Base-by-base conservation (phyloP, 1,140 invertebrate genomes). In the Acromyrmex charruanus region DNA sequence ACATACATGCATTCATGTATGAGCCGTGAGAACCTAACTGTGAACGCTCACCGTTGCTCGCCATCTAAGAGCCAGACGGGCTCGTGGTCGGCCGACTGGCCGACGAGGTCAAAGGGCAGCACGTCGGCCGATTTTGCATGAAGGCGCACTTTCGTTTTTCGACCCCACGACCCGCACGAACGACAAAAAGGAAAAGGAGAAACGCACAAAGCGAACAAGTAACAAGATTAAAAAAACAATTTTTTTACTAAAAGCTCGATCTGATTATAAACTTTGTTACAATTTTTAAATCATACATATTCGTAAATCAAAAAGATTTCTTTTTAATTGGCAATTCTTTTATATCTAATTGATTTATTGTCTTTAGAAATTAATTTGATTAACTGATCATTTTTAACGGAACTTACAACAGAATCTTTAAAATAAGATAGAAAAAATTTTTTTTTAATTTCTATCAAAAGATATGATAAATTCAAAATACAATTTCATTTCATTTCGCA, bases 1-100 rank as follows among this genome's bases (percentile, higher is more conserved):
- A 63, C 86, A 92, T 90, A 92, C 92, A 93, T 93, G 91, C 92
- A 91, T 93, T 92, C 90, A 91, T 90, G 92, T 92, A 90, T 91
- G 90, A 93, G 92, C 93, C 94, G 94, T 95, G 94, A 95, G 94
- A 95, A 94, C 92, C 92, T 93, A 94, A 94, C 94, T 94, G 93
- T 93, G 91, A 94, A 93, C 93, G 87, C 87, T 91, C 87, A 93
- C 91, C 93, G 91, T 93, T 92, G 92, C 89, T 91, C 91, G 89
- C 86, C 86, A 81, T 88, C 72, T 72, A 59, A 77, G 91, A 80
- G 89, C 91, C 92, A 93, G 92, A 93, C 91, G 86, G 87, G 79
- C 53, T 72, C 79, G 85, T 58, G 82, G 71, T 44, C 77, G 68
- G 44, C 69, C 58, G 80, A 61, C 69, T 74, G 35, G 80, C 68